A percentile compares a stretch with the other conserved stretches of the same genome.
Evolutionary conservation across 2,113 vertebrate genomes (phyloP).

Genomic region (Piaya cayana): DNA sequence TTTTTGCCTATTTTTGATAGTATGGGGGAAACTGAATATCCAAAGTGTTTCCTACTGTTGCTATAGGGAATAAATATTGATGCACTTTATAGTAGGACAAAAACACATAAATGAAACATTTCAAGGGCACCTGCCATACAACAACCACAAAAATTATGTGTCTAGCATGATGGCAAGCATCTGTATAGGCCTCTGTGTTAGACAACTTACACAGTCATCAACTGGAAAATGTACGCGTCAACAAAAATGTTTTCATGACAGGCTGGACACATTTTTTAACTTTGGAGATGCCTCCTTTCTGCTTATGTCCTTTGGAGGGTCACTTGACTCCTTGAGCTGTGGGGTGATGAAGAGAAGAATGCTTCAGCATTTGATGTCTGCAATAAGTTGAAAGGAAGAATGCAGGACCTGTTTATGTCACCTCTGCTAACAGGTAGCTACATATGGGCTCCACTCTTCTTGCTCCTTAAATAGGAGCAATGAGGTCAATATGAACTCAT

Average conservation of each 20-base stretch:
- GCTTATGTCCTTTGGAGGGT: neutral
- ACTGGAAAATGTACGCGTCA: neutral
- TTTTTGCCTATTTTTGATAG: neutral
- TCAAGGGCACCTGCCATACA: neutral
- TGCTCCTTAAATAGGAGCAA: neutral
- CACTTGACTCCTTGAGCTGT: neutral
- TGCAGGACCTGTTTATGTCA: neutral
- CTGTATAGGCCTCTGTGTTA: rapidly evolving
- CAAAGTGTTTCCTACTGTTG: neutral
- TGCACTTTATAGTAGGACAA: neutral
- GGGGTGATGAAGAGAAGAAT: neutral
- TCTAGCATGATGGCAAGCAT: neutral
- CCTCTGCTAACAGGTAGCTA: neutral
- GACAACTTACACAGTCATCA: rapidly evolving
- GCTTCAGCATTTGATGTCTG: neutral
- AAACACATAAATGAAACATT: neutral
- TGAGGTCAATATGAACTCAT: neutral
- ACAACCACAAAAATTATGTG: neutral
- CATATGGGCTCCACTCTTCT: neutral
- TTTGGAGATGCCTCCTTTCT: neutral
- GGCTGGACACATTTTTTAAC: neutral
- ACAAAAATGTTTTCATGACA: neutral
- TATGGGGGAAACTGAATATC: neutral
- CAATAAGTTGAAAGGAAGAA: neutral
- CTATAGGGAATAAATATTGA: constrained; percentile 10